A percentile compares a stretch with the other conserved stretches of the same genome.
phyloP scores from a whole-genome alignment of 1,140 invertebrate species.

The Coptotermes formosanus region DNA sequence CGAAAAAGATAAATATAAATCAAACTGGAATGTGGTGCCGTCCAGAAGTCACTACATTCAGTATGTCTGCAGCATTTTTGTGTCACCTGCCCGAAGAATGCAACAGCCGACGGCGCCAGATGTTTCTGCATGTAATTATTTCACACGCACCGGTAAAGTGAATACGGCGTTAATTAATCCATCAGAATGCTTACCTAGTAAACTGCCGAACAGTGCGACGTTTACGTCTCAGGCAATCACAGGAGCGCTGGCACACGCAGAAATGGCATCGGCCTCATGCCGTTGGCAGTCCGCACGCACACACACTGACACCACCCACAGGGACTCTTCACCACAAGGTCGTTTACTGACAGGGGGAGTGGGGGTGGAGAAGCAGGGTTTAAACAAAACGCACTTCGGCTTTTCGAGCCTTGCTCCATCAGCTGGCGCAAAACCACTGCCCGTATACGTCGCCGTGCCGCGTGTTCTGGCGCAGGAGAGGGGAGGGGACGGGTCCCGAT shows the following conservation, averaged over 20 bases:
- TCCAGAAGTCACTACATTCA: no score
- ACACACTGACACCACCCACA: not conserved
- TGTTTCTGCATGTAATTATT: not conserved
- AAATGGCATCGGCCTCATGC: not conserved
- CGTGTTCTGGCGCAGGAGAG: not conserved
- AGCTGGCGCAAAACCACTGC: conserved; percentile 1
- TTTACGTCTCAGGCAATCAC: not conserved
- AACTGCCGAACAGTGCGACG: not conserved
- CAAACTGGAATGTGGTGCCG: no score
- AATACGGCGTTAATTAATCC: not conserved
- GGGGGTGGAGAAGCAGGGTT: not conserved
- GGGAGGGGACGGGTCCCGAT: not conserved
- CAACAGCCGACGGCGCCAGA: not conserved
- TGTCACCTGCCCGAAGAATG: not conserved
- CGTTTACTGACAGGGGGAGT: not conserved
- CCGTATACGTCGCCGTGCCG: not conserved
- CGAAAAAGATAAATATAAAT: no score
- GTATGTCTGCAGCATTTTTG: not conserved
- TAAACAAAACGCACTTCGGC: not conserved
- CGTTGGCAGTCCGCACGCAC: not conserved
- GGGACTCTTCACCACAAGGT: not conserved
- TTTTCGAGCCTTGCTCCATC: not conserved
- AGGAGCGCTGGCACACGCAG: not conserved
- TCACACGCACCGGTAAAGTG: not conserved
- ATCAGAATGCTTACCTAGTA: not conserved